Evolutionary conservation across 2,888 invertebrate species (phyloP).

Genomic region (Drosophila anomelani): DNA sequence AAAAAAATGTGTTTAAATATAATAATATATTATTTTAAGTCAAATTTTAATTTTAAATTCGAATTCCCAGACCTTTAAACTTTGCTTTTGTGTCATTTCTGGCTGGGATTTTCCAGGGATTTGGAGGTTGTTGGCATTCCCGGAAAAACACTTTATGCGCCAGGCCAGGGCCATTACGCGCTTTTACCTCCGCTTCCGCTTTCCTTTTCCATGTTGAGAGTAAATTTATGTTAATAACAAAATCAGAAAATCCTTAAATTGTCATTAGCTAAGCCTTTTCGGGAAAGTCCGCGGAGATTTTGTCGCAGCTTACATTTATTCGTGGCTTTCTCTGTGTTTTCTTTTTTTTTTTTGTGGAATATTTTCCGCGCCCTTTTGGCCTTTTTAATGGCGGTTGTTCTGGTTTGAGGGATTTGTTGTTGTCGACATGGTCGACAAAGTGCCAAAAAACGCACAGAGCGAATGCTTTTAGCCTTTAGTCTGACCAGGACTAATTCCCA

Average conservation of each 20-base stretch:
- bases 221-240: constrained; percentile 76
- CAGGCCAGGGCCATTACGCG: constrained; percentile 45
- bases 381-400: constrained; percentile 51
- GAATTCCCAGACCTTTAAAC: neutral
- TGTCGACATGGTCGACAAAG: constrained; percentile 30
- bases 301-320: constrained; percentile 22
- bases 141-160: constrained; percentile 28
- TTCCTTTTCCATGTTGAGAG: constrained; percentile 11
- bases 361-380: constrained; percentile 1
- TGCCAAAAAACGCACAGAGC: constrained; percentile 10
- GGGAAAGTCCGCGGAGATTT: constrained; percentile 35
- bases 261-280: constrained; percentile 75
- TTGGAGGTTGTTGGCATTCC: neutral
- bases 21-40: neutral
- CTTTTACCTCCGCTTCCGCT: constrained; percentile 30
- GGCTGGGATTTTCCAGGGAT: constrained; percentile 14
- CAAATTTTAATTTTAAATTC: neutral
- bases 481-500: constrained; percentile 32
- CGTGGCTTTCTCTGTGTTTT: constrained; percentile 5
- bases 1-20: neutral
- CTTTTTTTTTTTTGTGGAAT: constrained; percentile 3
- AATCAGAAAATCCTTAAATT: constrained; percentile 78
- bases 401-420: constrained; percentile 26
- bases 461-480: constrained; percentile 39
- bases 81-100: neutral